phyloP scores from a whole-genome alignment of 1,140 invertebrate genomes.

The Heliconius nattereri region DNA sequence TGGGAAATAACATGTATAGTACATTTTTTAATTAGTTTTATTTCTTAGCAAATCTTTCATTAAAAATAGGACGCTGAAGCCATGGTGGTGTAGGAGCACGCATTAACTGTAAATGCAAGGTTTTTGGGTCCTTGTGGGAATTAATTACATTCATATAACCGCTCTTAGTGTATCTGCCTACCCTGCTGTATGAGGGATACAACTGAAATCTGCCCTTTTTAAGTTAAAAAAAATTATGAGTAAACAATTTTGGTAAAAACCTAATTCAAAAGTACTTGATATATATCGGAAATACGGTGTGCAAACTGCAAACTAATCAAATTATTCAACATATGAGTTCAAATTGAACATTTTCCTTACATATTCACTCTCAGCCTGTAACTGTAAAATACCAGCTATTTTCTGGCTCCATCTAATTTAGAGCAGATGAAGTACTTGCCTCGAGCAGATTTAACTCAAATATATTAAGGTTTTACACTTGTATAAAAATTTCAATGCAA shows the following conservation, averaged over 20 bases:
- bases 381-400: slow-evolving; percentile 4
- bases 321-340: slow-evolving; percentile 2
- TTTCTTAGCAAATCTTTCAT: too few relatives aligned
- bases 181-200: too few relatives aligned
- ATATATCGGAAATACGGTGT: neutral
- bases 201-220: too few relatives aligned
- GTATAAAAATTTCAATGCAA: neutral
- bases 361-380: neutral
- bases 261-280: neutral
- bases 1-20: neutral
- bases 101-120: too few relatives aligned
- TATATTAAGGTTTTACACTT: neutral
- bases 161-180: too few relatives aligned
- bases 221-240: neutral
- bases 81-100: too few relatives aligned
- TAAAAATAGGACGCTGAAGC: too few relatives aligned
- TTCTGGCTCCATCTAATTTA: neutral
- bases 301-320: neutral
- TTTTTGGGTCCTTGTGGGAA: too few relatives aligned
- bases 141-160: too few relatives aligned
- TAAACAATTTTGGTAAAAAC: neutral
- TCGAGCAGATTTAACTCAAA: neutral
- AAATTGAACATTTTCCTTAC: slow-evolving; percentile 1
- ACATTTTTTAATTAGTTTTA: neutral
- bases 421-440: neutral